Conservation (phyloP, 2,888 invertebrate species). For the Lithodes maja region DNA sequence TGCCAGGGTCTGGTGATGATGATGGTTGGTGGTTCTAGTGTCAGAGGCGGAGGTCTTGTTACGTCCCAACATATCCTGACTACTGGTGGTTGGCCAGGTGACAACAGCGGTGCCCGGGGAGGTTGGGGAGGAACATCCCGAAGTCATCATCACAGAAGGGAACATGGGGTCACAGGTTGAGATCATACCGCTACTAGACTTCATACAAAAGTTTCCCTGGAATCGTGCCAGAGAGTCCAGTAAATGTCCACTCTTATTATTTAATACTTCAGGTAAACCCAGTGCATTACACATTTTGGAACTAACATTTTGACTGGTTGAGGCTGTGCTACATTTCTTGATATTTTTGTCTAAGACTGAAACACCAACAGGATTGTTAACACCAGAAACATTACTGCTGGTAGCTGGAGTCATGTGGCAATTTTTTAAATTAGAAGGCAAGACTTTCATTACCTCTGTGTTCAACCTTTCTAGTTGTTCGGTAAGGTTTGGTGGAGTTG, state of each 20-base stretch:
- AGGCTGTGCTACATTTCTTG: conserved; percentile 16
- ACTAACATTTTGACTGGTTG: conserved; percentile 4
- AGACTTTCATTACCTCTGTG: conserved; percentile 30
- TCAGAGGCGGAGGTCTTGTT: conserved; percentile 13
- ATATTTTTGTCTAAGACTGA: conserved; percentile 37
- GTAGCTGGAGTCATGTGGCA: conserved; percentile 26
- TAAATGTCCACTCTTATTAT: conserved; percentile 33
- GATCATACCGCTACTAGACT: conserved; percentile 30
- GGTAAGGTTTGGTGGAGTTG: conserved; percentile 13
- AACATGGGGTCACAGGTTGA: conserved; percentile 57
- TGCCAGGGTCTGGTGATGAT: conserved; percentile 36
- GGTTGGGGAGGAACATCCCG: conserved; percentile 38
- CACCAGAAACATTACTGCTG: conserved; percentile 38
- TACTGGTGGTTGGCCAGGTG: neutral
- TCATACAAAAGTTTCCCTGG: conserved; percentile 26
- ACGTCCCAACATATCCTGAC: conserved; percentile 26
- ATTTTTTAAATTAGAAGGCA: conserved; percentile 1
- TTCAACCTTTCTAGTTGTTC: conserved; percentile 51
- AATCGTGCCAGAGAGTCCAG: conserved; percentile 24
- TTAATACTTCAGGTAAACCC: conserved; percentile 20
- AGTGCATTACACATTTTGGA: conserved; percentile 21
- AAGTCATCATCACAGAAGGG: conserved; percentile 51
- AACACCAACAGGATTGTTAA: conserved; percentile 15
- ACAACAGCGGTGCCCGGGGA: conserved; percentile 31
- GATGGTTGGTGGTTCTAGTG: conserved; percentile 3